Percentiles rank a stretch among this genome's conserved stretches.
These are phyloP conservation scores for Pipistrellus pygmaeus DNA, from an alignment of 2,797 vertebrate genomes.

Conservation along the genomic window DNA sequence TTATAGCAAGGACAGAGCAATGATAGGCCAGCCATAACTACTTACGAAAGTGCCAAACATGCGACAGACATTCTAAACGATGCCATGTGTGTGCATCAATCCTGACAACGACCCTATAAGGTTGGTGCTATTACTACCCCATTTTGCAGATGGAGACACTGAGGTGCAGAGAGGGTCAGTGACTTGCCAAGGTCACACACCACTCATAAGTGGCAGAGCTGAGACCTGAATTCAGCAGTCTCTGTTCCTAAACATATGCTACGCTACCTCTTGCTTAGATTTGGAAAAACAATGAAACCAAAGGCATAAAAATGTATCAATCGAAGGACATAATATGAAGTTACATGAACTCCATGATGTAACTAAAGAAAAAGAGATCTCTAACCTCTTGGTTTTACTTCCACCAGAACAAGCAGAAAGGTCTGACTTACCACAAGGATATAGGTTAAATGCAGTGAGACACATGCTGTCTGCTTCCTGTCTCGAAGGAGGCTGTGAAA, in stretches of 20 bases:
- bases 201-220: not conserved
- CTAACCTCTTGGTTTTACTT: not conserved
- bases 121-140: not conserved
- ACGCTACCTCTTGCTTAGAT: not conserved
- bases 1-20: not conserved
- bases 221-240: not conserved
- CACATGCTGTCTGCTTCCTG: not conserved
- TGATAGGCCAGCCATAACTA: not conserved
- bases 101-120: not conserved
- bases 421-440: not conserved
- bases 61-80: not conserved
- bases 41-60: not conserved
- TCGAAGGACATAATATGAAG: not conserved
- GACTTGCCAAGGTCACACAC: not conserved
- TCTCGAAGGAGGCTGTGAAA: not conserved
- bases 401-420: not conserved
- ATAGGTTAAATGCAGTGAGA: not conserved
- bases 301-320: not conserved
- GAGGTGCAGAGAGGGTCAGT: not conserved
- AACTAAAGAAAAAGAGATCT: conserved; percentile 23
- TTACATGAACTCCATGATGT: not conserved
- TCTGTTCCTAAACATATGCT: not conserved
- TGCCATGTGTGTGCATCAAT: not conserved
- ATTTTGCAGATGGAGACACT: not conserved
- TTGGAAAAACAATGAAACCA: not conserved